These are phyloP conservation scores for Bombus picipes DNA, from an alignment of 1,140 invertebrate species.

Conservation along the genomic window DNA sequence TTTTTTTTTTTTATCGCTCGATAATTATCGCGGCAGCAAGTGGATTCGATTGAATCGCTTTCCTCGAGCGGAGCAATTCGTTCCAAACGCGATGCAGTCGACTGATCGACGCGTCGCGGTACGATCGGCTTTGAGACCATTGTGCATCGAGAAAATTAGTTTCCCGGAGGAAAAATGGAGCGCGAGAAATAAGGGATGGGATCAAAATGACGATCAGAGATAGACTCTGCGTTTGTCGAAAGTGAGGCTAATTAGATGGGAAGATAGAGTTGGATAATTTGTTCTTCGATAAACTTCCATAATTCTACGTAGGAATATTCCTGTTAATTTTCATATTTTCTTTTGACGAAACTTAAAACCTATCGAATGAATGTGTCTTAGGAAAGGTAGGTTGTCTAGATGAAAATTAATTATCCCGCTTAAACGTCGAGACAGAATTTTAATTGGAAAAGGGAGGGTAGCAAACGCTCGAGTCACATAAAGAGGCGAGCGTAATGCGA, in stretches of 20 bases:
- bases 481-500: not conserved
- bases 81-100: not conserved
- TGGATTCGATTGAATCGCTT: constrained; percentile 36
- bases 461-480: not conserved
- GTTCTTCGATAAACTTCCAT: too few species aligned
- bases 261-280: not conserved
- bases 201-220: not conserved
- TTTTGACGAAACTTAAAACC: not conserved
- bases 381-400: not conserved
- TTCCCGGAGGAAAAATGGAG: not conserved
- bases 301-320: not conserved
- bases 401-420: not conserved
- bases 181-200: not conserved
- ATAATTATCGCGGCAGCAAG: constrained; percentile 51
- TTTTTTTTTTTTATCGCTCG: constrained; percentile 3
- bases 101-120: not conserved
- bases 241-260: constrained; percentile 12
- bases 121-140: not conserved
- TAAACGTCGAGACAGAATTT: not conserved
- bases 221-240: not conserved
- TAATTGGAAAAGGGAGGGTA: not conserved
- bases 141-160: constrained; percentile 19
- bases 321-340: constrained; percentile 3
- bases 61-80: not conserved
- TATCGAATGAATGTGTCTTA: not conserved